Evolutionary conservation across 2,797 vertebrate genomes (phyloP).

Genomic region (Alfaro cultratus): DNA sequence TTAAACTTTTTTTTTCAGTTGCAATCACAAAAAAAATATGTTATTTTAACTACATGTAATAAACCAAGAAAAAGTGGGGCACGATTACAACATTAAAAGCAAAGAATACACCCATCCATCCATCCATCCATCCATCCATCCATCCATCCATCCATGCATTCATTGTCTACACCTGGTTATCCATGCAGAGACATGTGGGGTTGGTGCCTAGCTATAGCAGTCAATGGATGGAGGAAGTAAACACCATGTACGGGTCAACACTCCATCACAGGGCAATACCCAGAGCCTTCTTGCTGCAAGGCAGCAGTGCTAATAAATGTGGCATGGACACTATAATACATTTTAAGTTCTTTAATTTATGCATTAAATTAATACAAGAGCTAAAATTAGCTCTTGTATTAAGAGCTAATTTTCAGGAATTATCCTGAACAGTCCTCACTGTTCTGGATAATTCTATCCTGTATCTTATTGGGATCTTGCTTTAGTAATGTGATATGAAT

Average conservation of each 20-base stretch:
- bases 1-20: constrained; percentile 13
- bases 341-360: background rate
- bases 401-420: no score
- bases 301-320: background rate
- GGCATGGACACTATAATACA: background rate
- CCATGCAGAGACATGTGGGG: background rate
- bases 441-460: no score
- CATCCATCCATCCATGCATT: background rate
- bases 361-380: no score
- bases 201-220: background rate
- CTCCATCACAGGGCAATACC: background rate
- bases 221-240: background rate
- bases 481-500: background rate
- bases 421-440: no score
- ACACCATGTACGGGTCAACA: background rate
- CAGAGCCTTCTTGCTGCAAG: background rate
- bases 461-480: no score
- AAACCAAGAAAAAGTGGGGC: background rate
- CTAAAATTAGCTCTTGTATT: no score
- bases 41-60: background rate
- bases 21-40: background rate
- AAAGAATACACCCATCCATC: background rate
- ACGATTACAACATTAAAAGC: background rate
- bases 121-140: background rate
- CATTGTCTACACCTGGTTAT: background rate